Evolutionary conservation across 2,888 invertebrate species (phyloP).

Genomic region (Tiliacea aurago): DNA sequence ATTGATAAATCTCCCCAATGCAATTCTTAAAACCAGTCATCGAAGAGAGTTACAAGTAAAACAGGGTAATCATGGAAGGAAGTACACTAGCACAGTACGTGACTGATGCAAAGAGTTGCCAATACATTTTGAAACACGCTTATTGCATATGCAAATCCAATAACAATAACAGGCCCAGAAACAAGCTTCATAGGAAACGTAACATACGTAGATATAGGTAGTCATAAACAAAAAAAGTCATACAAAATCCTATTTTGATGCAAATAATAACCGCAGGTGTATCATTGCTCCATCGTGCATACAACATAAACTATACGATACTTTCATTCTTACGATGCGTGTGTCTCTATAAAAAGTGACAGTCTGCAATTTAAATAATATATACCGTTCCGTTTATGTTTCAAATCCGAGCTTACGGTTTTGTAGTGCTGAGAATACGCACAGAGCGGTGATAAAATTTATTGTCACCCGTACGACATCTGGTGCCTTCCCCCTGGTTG

Average conservation of each 20-base stretch:
- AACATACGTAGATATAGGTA: too few species aligned
- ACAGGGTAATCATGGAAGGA: not conserved
- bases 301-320: constrained; percentile 58
- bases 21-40: not conserved
- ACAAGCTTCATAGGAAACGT: not conserved
- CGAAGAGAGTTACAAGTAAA: not conserved
- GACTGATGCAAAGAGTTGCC: too few species aligned
- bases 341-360: constrained; percentile 76
- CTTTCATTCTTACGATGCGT: constrained; percentile 52
- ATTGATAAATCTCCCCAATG: not conserved
- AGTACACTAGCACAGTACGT: too few species aligned
- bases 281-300: constrained; percentile 33
- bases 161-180: not conserved
- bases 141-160: constrained; percentile 1
- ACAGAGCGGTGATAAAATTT: constrained; percentile 89
- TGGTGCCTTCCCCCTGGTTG: constrained; percentile 82
- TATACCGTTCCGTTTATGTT: constrained; percentile 82
- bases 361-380: constrained; percentile 81
- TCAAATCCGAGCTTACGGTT: constrained; percentile 85
- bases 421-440: constrained; percentile 86
- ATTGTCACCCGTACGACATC: constrained; percentile 89
- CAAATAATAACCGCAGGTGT: constrained; percentile 53
- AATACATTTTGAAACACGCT: not conserved
- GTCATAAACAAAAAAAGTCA: too few species aligned
- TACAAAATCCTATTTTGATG: constrained; percentile 14